Base-by-base conservation (phyloP, 2,888 invertebrate species). In the Microplitis manilae region DNA sequence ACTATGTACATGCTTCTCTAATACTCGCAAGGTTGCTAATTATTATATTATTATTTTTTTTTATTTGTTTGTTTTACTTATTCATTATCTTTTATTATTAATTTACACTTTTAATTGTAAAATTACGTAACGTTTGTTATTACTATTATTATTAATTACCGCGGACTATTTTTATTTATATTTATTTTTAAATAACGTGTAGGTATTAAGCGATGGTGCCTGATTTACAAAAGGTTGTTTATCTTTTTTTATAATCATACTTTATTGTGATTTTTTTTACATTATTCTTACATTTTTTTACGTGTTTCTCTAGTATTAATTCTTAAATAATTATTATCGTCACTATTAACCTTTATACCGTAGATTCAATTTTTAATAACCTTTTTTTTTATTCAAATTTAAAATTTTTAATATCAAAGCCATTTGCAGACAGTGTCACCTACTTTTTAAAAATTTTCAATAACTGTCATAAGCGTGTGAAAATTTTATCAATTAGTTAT, bases 11-110 rank as follows among this genome's bases (percentile, higher is more conserved):
- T 85, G 86, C 87, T 88, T 88, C 83, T 85, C 86, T 87, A 85
- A 87, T 87, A 88, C 86, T 89, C 88, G 86, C 84, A 85, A 85
- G 85, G 86, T 88, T 86, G 85, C 86, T 85, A 82, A 85, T 77
- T 84, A 84, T 83, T 84, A 84, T 84, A 81, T 74, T 75, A 79
- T 68, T 81, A 83, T 76, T 76, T 79, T 81, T 79, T 82, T 82
- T 79, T 80, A 75, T 79, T 83, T 82, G 76, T 81, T 79, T 81
- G 75, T 72, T 80, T 65, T 41, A 68, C 76, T 81, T 59, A 39
- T 20, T 50, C 59, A 73, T 30, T 30, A 77, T 79, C 77, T 77
- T 77, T 81, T 80, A 72, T 80, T 71, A 17, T 62, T 62, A 62
- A 17, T 62, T 62, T 20, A 62, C 50, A 50, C 13, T 13, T 50